These are phyloP conservation scores for Alsophila aescularia DNA, from an alignment of 2,888 invertebrate genomes.

Conservation along the genomic window DNA sequence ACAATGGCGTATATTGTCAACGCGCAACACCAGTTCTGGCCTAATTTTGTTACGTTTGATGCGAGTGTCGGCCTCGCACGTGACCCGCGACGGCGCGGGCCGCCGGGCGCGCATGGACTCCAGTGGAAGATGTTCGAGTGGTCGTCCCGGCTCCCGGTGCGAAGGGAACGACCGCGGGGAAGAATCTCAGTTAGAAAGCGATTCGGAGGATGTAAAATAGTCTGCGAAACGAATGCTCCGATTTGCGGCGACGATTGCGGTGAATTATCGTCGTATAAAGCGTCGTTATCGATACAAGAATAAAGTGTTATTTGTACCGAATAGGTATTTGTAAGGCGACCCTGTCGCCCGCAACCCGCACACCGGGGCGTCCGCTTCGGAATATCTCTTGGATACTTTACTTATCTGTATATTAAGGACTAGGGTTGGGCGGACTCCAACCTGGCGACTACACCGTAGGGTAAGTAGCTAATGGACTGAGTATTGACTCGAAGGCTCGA, in stretches of 20 bases:
- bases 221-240: not conserved
- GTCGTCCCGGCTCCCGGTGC: not conserved
- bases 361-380: too few species aligned
- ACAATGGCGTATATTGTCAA: too few species aligned
- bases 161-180: not conserved
- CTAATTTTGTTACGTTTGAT: too few species aligned
- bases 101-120: too few species aligned
- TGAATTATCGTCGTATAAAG: too few species aligned
- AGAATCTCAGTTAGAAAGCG: conserved; percentile 10
- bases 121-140: too few species aligned
- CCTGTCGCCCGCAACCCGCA: not conserved
- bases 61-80: too few species aligned
- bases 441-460: conserved; percentile 5
- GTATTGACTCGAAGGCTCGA: conserved; percentile 20
- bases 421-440: not conserved
- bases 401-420: not conserved
- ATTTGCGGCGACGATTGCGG: not conserved
- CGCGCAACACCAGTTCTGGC: too few species aligned
- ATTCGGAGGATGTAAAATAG: not conserved
- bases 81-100: too few species aligned
- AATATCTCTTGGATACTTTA: too few species aligned
- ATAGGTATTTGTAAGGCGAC: not conserved
- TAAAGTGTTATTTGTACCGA: conserved; percentile 20
- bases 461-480: conserved; percentile 31
- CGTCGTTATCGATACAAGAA: conserved; percentile 3